These are phyloP conservation scores for Fistularia tabacaria DNA, from an alignment of 2,797 vertebrate species.

Conservation along the genomic window DNA sequence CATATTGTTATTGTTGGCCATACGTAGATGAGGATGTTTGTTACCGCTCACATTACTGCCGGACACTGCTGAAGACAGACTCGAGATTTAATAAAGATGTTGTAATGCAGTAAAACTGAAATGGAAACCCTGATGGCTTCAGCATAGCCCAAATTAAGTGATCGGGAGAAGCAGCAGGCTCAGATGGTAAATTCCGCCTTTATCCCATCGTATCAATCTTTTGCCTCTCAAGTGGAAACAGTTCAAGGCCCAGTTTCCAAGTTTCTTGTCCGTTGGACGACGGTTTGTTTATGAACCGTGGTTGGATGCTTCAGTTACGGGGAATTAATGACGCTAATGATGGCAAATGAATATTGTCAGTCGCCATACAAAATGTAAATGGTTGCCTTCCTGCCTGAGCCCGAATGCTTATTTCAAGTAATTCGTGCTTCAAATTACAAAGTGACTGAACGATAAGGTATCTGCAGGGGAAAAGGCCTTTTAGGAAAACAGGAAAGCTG, in stretches of 20 bases:
- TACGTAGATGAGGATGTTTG: slow-evolving; percentile 53
- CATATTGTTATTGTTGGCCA: slow-evolving; percentile 61
- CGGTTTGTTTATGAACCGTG: slow-evolving; percentile 45
- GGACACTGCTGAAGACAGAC: slow-evolving; percentile 33
- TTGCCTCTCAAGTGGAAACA: slow-evolving; percentile 42
- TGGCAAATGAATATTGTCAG: slow-evolving; percentile 30
- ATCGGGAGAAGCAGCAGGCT: slow-evolving; percentile 37
- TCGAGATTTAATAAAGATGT: slow-evolving; percentile 55
- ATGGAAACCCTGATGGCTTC: slow-evolving; percentile 48
- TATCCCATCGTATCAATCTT: slow-evolving; percentile 54
- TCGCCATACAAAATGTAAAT: slow-evolving; percentile 22
- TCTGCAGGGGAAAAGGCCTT: no score
- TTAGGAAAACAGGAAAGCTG: slow-evolving; percentile 24
- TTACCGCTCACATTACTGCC: slow-evolving; percentile 44
- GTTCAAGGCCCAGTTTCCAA: slow-evolving; percentile 35
- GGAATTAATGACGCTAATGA: slow-evolving; percentile 29
- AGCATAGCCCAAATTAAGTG: slow-evolving; percentile 32
- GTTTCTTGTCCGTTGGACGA: slow-evolving; percentile 28
- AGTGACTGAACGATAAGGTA: no score
- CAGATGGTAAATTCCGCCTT: slow-evolving; percentile 42
- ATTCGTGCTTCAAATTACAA: no score
- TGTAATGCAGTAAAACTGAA: slow-evolving; percentile 56
- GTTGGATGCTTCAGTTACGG: slow-evolving; percentile 34
- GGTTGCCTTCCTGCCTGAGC: slow-evolving; percentile 18
- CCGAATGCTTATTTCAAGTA: slow-evolving; percentile 11